Evolutionary conservation across 2,113 vertebrate genomes (phyloP).

Genomic region (Rafetus swinhoei): DNA sequence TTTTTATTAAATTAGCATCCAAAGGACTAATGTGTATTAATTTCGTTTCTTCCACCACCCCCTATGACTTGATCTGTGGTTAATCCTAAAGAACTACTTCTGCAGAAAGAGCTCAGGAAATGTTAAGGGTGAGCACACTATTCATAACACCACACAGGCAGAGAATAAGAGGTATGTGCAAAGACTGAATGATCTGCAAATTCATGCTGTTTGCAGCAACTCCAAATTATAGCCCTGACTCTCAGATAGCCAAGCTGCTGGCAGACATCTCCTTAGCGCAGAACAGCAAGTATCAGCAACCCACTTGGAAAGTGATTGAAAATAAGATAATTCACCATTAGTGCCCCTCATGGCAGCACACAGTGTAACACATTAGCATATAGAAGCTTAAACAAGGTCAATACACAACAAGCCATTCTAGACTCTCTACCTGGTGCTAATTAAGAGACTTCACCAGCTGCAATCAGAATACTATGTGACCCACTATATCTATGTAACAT

Average conservation of each 20-base stretch:
- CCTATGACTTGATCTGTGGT: neutral
- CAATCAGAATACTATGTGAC: neutral
- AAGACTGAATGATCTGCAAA: neutral
- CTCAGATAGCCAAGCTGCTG: neutral
- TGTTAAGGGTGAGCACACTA: neutral
- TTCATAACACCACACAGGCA: neutral
- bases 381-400: rapidly evolving
- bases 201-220: neutral
- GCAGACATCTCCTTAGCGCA: neutral
- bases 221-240: neutral
- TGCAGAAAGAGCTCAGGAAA: neutral
- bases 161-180: rapidly evolving
- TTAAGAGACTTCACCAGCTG: rapidly evolving
- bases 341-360: neutral
- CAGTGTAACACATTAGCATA: neutral
- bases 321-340: neutral
- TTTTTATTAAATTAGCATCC: neutral
- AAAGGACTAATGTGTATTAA: neutral
- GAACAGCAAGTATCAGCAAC: neutral
- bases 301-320: neutral
- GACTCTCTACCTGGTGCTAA: rapidly evolving
- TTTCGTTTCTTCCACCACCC: neutral
- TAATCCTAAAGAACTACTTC: slow-evolving; percentile 2
- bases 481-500: neutral
- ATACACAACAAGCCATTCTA: neutral